Evolutionary conservation across 1,140 invertebrate species (phyloP).

Genomic region (Phenacoccus solenopsis): DNA sequence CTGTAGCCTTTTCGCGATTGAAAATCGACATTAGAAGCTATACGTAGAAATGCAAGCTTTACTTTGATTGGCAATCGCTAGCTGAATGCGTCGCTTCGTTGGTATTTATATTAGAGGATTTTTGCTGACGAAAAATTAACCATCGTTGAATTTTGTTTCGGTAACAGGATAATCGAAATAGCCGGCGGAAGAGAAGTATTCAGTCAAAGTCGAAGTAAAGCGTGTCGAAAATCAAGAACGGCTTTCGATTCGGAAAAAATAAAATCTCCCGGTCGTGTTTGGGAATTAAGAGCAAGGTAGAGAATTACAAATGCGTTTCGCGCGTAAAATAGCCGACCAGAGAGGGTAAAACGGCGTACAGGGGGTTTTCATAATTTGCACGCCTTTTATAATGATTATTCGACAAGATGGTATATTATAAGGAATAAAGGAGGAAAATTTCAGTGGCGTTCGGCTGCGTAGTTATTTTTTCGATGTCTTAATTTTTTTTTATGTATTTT

Average conservation of each 20-base stretch:
- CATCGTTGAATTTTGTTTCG: not conserved
- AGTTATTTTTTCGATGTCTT: too few relatives aligned
- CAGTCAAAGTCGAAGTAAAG: conserved; percentile 67
- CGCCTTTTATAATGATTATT: too few relatives aligned
- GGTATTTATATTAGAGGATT: not conserved
- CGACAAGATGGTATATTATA: too few relatives aligned
- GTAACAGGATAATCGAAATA: conserved; percentile 70
- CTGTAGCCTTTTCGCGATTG: not conserved
- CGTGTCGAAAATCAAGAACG: conserved; percentile 43
- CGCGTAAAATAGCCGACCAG: too few relatives aligned
- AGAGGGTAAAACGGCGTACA: too few relatives aligned
- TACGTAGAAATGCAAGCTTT: too few relatives aligned
- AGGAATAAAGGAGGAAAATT: too few relatives aligned
- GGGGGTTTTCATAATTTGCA: too few relatives aligned
- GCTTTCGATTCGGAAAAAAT: conserved; percentile 40
- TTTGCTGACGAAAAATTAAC: not conserved
- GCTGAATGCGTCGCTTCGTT: too few relatives aligned
- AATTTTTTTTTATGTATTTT: conserved; percentile 9
- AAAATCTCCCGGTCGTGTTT: conserved; percentile 43
- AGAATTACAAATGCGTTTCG: not conserved
- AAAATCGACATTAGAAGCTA: not conserved
- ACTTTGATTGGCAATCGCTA: too few relatives aligned
- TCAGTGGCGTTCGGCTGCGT: too few relatives aligned
- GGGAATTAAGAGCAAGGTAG: conserved; percentile 45
- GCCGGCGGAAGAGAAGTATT: conserved; percentile 74